Evolutionary conservation across 2,888 invertebrate genomes (phyloP), one percentile per base, ranked within the genome.

Genomic region (Drosophila histrio): DNA sequence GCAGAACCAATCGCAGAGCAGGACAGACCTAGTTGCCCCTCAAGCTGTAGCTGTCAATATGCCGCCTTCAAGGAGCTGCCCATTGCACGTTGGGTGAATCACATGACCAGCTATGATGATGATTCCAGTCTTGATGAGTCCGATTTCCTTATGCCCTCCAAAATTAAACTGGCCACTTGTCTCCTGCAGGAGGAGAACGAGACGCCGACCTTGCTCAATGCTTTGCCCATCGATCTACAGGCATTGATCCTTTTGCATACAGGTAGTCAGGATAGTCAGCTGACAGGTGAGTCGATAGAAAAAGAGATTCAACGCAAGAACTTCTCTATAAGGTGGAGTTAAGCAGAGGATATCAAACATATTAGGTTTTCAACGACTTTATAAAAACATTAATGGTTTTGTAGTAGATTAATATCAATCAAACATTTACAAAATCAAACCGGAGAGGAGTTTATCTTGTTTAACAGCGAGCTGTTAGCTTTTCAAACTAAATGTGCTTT

Each of bases 211-310:
- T 82, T 93, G 13, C 79, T 93, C 47, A 83, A 90, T 43, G 81
- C 87, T 7, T 72, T 94, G 38, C 93, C 94, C 4, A 89, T 91
- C 41, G 93, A 93, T 80, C 89, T 93, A 13, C 92, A 94, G 87
- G 93, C 93, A 3, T 86, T 95, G 54, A 93, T 93, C 1, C 86
- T 95, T 32, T 91, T 94, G 8, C 94, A 94, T 19, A 90, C 90
- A 84, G 93, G 87, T 30, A 92, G 58, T n/a, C 91, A 92, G 68
- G 87, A 88, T 2, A 79, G 71, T 39, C 91, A 90, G 61, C 81
- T 90, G 21, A 87, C 89, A 60, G 88, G 92, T 92, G 61, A 59
- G 68, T 52, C 5, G 8, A 4, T 0, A 8, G 2, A 4, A 0
- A 0, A 43, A 11, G 0, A 9, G 9, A 43, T 36, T 17, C 17